phyloP scores from a whole-genome alignment of 1,140 invertebrate species.

The Sarcophaga bullata region DNA sequence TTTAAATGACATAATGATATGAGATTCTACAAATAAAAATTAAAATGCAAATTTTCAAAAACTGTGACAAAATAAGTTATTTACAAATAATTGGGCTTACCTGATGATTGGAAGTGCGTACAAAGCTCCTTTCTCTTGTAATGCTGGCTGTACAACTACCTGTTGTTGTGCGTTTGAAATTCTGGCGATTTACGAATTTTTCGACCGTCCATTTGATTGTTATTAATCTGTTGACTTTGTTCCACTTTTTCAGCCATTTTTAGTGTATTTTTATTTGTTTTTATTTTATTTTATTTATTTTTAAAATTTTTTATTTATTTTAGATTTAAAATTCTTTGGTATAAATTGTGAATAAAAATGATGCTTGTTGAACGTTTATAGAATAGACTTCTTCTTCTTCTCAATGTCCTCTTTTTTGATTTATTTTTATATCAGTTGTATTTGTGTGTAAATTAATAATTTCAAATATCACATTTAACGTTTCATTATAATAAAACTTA shows the following conservation, averaged over 20 bases:
- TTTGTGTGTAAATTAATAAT: slow-evolving; percentile 36
- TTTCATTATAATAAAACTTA: slow-evolving; percentile 32
- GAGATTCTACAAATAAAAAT: too few species aligned
- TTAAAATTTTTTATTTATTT: neutral
- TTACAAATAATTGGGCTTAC: slow-evolving; percentile 43
- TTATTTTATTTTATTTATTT: neutral
- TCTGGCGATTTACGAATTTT: slow-evolving; percentile 63
- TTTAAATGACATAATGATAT: too few species aligned
- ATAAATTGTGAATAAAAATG: slow-evolving; percentile 14
- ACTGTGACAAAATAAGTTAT: too few species aligned
- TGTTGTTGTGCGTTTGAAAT: slow-evolving; percentile 52
- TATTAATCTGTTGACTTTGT: slow-evolving; percentile 51
- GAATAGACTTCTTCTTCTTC: neutral
- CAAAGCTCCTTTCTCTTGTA: slow-evolving; percentile 71
- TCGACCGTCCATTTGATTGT: slow-evolving; percentile 50
- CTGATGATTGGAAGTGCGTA: slow-evolving; percentile 70
- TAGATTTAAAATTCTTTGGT: neutral
- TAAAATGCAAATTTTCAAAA: too few species aligned
- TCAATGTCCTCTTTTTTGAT: slow-evolving; percentile 3
- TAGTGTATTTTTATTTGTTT: neutral
- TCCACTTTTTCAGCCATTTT: slow-evolving; percentile 55
- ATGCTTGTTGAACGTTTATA: neutral
- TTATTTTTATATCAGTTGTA: neutral
- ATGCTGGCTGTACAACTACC: slow-evolving; percentile 66
- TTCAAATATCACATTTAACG: slow-evolving; percentile 42